These are phyloP conservation scores for Ochropleura plecta DNA, from an alignment of 2,888 invertebrate genomes.

Conservation along the genomic window DNA sequence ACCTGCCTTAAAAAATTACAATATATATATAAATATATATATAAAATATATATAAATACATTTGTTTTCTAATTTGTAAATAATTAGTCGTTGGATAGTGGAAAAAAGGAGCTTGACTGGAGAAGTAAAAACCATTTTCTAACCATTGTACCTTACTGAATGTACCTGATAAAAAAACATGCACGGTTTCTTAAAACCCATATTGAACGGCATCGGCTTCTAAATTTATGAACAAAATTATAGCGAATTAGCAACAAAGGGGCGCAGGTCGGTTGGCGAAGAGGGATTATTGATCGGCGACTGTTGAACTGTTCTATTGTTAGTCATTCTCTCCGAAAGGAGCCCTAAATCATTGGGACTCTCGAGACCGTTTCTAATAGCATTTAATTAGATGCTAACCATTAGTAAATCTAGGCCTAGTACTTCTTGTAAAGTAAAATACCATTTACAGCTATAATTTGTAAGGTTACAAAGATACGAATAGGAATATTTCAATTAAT, in stretches of 20 bases:
- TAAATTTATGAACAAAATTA: neutral
- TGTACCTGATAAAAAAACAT: neutral
- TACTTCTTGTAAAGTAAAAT: neutral
- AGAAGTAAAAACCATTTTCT: too few species aligned
- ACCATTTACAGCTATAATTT: neutral
- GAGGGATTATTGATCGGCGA: constrained; percentile 17
- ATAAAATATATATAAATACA: too few species aligned
- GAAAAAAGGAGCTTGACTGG: neutral
- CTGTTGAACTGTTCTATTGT: constrained; percentile 10
- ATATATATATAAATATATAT: too few species aligned
- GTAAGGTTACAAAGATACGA: constrained; percentile 11
- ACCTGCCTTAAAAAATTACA: too few species aligned
- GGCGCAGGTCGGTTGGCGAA: neutral
- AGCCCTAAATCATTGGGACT: neutral
- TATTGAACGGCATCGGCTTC: neutral
- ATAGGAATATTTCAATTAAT: neutral
- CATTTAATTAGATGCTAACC: neutral
- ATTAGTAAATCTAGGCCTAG: neutral
- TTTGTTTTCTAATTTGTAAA: too few species aligned
- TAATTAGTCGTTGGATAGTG: too few species aligned
- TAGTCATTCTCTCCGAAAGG: constrained; percentile 8
- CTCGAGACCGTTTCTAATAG: too few species aligned
- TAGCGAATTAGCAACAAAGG: neutral
- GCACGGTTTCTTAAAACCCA: neutral
- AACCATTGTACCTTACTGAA: too few species aligned